Evolutionary conservation across 2,797 vertebrate species (phyloP).

Genomic region (Molothrus ater): DNA sequence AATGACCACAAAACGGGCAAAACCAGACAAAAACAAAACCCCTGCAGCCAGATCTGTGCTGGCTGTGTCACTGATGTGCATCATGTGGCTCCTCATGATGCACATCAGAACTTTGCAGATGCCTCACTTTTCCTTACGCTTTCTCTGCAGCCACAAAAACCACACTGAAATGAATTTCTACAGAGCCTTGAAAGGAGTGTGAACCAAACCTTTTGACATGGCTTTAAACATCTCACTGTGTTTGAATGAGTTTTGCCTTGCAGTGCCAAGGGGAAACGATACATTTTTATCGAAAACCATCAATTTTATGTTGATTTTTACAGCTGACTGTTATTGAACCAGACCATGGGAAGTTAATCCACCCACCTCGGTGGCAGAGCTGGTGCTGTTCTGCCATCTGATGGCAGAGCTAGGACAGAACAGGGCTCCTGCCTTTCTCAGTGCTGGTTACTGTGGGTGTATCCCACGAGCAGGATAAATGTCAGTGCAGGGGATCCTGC

Average conservation of each 20-base stretch:
- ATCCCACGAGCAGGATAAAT: not conserved
- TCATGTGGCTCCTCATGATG: not conserved
- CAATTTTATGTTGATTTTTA: not conserved
- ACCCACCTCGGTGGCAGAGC: fast-evolving
- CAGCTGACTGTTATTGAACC: fast-evolving
- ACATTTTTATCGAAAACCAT: not conserved
- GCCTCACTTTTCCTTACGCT: not conserved
- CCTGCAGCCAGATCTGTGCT: not conserved
- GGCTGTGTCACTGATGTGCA: not conserved
- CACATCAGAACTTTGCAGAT: not conserved
- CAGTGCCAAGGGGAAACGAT: not conserved
- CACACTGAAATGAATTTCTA: not conserved
- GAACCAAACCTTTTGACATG: not conserved
- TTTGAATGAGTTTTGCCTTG: not conserved
- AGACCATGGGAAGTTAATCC: fast-evolving
- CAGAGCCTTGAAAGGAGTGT: not conserved
- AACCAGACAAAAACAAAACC: not conserved
- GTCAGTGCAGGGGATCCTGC: not conserved
- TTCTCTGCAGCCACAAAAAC: not conserved
- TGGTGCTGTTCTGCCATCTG: conserved; percentile 49
- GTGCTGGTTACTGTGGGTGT: fast-evolving
- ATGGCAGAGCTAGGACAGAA: not conserved
- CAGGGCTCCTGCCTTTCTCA: not conserved
- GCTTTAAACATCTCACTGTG: not conserved
- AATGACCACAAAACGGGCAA: not conserved